phyloP scores from a whole-genome alignment of 1,140 invertebrate genomes.

The Euwallacea similis region DNA sequence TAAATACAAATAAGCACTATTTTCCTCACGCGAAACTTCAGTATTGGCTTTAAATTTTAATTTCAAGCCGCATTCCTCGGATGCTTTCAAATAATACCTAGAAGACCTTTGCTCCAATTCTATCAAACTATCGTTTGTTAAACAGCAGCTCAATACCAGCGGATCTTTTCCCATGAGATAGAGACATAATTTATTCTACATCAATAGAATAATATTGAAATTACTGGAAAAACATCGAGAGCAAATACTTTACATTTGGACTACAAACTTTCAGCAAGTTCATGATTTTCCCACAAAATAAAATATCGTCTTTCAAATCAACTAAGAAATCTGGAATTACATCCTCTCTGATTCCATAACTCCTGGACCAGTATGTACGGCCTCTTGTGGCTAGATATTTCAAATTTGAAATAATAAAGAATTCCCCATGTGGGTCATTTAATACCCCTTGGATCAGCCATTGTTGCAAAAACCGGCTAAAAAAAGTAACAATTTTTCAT shows the following conservation, averaged over 20 bases:
- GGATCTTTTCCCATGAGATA: slow-evolving; percentile 46
- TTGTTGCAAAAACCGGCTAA: slow-evolving; percentile 49
- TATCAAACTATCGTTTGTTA: slow-evolving; percentile 45
- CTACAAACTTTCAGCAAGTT: slow-evolving; percentile 50
- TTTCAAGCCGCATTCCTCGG: slow-evolving; percentile 44
- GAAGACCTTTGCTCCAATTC: slow-evolving; percentile 42
- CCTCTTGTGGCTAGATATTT: slow-evolving; percentile 46
- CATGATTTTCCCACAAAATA: slow-evolving; percentile 50
- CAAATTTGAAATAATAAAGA: slow-evolving; percentile 48
- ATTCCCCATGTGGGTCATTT: slow-evolving; percentile 52
- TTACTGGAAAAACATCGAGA: not conserved
- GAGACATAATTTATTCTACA: slow-evolving; percentile 45
- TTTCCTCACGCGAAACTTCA: slow-evolving; percentile 27
- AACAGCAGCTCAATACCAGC: slow-evolving; percentile 45
- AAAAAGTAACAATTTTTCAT: slow-evolving; percentile 24
- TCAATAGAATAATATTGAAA: slow-evolving; percentile 3
- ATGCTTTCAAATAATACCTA: slow-evolving; percentile 47
- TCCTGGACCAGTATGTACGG: slow-evolving; percentile 51
- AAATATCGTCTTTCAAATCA: slow-evolving; percentile 47
- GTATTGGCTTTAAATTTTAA: slow-evolving; percentile 42
- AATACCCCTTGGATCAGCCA: slow-evolving; percentile 52
- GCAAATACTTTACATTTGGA: slow-evolving; percentile 24
- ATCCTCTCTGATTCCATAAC: slow-evolving; percentile 44
- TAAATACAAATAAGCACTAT: slow-evolving; percentile 40
- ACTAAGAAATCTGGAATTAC: slow-evolving; percentile 51